phyloP scores from a whole-genome alignment of 2,113 vertebrate genomes.

The Kryptolebias marmoratus region DNA sequence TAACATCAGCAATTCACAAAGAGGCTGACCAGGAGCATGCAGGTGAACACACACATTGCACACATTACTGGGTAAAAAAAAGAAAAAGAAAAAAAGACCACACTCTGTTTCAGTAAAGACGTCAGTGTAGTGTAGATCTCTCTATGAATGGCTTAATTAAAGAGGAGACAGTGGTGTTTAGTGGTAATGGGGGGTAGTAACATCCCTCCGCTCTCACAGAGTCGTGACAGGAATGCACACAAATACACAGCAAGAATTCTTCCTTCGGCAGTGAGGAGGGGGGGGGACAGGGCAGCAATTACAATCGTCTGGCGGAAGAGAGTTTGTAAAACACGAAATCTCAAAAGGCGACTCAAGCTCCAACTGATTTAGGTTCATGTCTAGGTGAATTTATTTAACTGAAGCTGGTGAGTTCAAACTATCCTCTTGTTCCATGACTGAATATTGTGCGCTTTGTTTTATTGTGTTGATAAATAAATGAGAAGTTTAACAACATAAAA shows the following conservation, averaged over 20 bases:
- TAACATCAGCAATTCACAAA: too few species aligned
- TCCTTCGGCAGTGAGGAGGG: slow-evolving; percentile 46
- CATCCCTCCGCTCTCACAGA: slow-evolving; percentile 50
- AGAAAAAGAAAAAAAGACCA: slow-evolving; percentile 6
- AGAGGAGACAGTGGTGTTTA: slow-evolving; percentile 72
- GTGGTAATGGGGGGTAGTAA: slow-evolving; percentile 62
- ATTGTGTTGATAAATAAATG: too few species aligned
- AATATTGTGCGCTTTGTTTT: background rate
- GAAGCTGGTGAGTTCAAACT: background rate
- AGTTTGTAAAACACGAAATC: slow-evolving; percentile 36
- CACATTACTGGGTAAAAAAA: background rate
- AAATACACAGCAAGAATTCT: slow-evolving; percentile 61
- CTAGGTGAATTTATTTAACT: background rate
- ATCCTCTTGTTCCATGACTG: slow-evolving; percentile 4
- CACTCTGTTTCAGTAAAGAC: slow-evolving; percentile 60
- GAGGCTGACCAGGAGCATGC: slow-evolving; percentile 9
- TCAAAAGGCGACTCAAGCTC: slow-evolving; percentile 14
- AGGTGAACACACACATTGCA: slow-evolving; percentile 36
- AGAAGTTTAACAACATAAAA: too few species aligned
- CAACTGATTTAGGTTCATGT: slow-evolving; percentile 12
- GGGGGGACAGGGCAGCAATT: slow-evolving; percentile 56
- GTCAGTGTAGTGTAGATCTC: slow-evolving; percentile 59
- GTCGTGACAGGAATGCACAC: slow-evolving; percentile 63
- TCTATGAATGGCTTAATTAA: slow-evolving; percentile 72
- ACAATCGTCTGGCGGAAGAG: slow-evolving; percentile 41